Base-by-base conservation (phyloP, 2,797 vertebrate genomes). In the Enteromius afrohamiltoni region DNA sequence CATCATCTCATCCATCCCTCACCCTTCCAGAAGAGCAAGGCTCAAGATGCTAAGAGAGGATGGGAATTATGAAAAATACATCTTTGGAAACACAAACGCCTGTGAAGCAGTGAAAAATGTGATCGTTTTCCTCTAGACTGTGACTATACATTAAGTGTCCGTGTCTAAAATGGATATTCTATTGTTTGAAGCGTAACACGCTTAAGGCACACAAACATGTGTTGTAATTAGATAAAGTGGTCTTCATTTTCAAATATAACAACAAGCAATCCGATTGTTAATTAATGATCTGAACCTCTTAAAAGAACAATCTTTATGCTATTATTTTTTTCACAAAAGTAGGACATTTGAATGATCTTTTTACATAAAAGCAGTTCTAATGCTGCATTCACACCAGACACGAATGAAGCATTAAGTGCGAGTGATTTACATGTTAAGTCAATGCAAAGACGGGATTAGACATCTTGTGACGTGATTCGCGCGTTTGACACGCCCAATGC, bases 1-100 rank as follows among this genome's bases (percentile, higher is more conserved):
- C 45, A 70, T 68, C 73, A 69, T 29, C 23, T 34, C 26, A 55
- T 53, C 37, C 19, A 34, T 64, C 21, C 29, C 76, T 69, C 77
- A 42, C 16, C 14, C 34, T 67, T 58, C 23, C 21, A 29, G 4
- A 71, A 73, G 14, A 80, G 29, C n/a, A 11, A 80, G 26, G 26
- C 17, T 64, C 37, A n/a, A 85, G 49, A 74, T 53, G 53, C 10
- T 26, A 67, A 17, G n/a, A 70, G 42, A 62, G 19, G 4, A 42
- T 13, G 29, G 42, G 42, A 64, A 37, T 74, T 13, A 26, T 62
- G 29, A 64, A 81, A 64, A 64, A 64, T 19, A n/a, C 29, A 60
- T 71, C 2, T 47, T 31, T 60, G 53, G n/a, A 71, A 71, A 78
- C 40, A 49, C 17, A 78, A 62, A 65, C 0, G 11, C 4, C 29